Evolutionary conservation across 2,888 invertebrate genomes (phyloP).

Genomic region (Meandrusa payeni): DNA sequence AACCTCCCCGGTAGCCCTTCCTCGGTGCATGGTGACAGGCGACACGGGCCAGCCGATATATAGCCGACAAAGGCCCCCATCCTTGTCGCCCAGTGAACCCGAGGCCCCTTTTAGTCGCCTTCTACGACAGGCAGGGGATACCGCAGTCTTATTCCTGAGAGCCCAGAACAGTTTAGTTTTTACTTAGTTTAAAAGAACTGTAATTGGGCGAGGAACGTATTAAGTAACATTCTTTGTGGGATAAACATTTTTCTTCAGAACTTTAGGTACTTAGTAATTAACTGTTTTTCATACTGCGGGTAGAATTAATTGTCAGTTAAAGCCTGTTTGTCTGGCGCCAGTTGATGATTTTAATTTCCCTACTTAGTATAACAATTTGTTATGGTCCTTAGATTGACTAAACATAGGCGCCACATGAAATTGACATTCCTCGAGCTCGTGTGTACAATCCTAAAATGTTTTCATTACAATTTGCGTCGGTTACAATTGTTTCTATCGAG

Average conservation of each 20-base stretch:
- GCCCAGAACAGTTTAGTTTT: too few species aligned
- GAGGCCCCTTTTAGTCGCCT: too few species aligned
- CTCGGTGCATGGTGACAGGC: too few species aligned
- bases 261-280: background rate
- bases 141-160: too few species aligned
- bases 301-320: too few species aligned
- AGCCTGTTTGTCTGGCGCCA: background rate
- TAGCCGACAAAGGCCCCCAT: too few species aligned
- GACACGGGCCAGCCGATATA: too few species aligned
- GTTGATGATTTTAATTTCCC: slow-evolving; percentile 1
- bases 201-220: background rate
- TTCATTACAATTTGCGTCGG: slow-evolving; percentile 1
- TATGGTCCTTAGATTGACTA: background rate
- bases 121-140: too few species aligned
- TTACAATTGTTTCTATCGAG: background rate
- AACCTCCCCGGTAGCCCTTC: too few species aligned
- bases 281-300: background rate
- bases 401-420: slow-evolving; percentile 8
- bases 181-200: too few species aligned
- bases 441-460: background rate
- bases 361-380: slow-evolving; percentile 3
- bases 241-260: slow-evolving; percentile 3
- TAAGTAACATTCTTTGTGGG: background rate
- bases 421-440: background rate
- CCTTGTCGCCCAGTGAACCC: too few species aligned